Evolutionary conservation across 2,888 invertebrate genomes (phyloP), one percentile per base, ranked within the genome.

Genomic region (Pseudoips prasinana): DNA sequence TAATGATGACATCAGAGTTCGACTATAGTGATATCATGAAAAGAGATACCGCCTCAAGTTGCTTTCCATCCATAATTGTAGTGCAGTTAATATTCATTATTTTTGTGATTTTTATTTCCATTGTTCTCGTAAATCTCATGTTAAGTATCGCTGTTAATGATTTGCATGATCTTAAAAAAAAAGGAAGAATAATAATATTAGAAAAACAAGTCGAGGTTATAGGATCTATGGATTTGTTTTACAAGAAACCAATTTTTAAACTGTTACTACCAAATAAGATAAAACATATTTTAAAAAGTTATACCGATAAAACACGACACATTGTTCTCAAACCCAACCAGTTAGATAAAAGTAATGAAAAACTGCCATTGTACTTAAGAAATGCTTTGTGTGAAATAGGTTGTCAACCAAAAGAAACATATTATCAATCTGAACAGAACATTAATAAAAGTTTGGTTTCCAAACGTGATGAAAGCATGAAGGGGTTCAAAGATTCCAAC

Each of bases 81-180:
- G 48, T 80, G 4, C 91, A 91, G 45, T 58, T 91, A 0, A 68
- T 91, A 19, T 58, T 91, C 24, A 89, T 90, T 17, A 82, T 90
- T 0, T 88, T 91, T 20, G 90, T 91, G 0, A 64, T 91, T 8
- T 90, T 91, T n/a, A n/a, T 89, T n/a, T n/a, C n/a, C n/a, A n/a
- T n/a, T n/a, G n/a, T n/a, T n/a, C n/a, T n/a, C n/a, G n/a, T n/a
- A n/a, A 91, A 91, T 50, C 64, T 91, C 9, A 74, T 91, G 65
- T 84, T 90, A 0, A 90, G 91, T 55, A 80, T 91, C 6, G 90
- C 91, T 5, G 91, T 91, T 0, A 90, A 87, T 46, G 90, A 91
- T 44, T 88, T 90, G 1, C 86, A 84, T 34, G 83, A 84, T 36
- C 68, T 91, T 35, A 88, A 90, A 64, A 70, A 86, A 2, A 72